Base-by-base conservation (phyloP, 2,113 vertebrate genomes). In the Cathartes aura region DNA sequence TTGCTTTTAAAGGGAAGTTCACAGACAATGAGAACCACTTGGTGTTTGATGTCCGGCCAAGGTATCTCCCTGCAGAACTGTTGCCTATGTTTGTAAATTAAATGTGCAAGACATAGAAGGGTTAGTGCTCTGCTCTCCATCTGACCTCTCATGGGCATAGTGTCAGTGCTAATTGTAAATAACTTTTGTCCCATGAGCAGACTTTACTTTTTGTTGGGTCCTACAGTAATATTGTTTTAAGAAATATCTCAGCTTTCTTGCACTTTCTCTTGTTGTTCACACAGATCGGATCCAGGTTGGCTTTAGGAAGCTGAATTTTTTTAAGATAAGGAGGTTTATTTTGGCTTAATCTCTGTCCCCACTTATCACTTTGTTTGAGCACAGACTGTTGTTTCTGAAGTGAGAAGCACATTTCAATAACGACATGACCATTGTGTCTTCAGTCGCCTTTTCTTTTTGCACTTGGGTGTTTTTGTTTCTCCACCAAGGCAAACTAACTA, bases 261-360 rank as follows among this genome's bases (percentile, higher is more conserved):
- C 52, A 58, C 80, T 96, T 95, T 96, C 87, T 94, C 87, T 70
- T 82, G 43, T 42, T 91, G 81, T 95, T 97, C 95, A 90, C 93
- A 85, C 73, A 85, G 89, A 89, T 94, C 76, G 87, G 73, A 92
- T 89, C 68, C 85, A 94, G 87, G 90, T 93, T 96, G 89, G 76
- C 68, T 90, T 90, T 84, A 95, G 89, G 84, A 93, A 97, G 81
- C 82, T 74, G 91, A 89, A 52, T 92, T 93, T 90, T 93, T 97
- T 94, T 84, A 86, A 96, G 92, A 97, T 96, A 97, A 92, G 58
- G 43, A 75, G 68, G 70, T 95, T 98, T 96, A 60, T 96, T 95
- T 96, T 97, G 96, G 96, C 96, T 87, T 68, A 38, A 70, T 94
- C 78, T 76, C 11, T 95, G 60, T 94, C 78, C 82, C 81, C 56